Conservation (phyloP, 1,140 invertebrate species). For the Arion vulgaris region DNA sequence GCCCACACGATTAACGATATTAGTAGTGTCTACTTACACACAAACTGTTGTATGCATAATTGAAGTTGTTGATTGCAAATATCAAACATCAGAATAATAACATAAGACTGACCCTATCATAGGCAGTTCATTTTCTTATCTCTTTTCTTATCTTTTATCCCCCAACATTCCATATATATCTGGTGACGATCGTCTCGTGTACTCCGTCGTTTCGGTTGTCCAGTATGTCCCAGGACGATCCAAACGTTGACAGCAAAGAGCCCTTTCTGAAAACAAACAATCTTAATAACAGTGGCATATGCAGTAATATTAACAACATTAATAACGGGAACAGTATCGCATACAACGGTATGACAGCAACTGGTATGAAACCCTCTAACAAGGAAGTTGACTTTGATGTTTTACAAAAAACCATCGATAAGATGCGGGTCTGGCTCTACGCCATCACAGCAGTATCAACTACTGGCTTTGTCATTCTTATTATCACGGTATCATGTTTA, state of each 20-base stretch:
- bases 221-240: neutral
- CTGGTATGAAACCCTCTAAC: neutral
- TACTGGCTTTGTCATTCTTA: conserved; percentile 54
- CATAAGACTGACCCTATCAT: no score
- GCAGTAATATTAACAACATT: neutral
- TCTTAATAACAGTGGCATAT: neutral
- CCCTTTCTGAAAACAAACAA: neutral
- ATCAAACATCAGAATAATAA: no score
- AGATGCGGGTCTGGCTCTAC: conserved; percentile 50
- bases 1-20: no score
- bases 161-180: neutral
- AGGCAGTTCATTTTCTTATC: no score
- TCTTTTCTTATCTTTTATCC: neutral
- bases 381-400: neutral
- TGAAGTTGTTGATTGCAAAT: no score
- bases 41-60: no score
- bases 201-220: neutral
- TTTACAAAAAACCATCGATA: conserved; percentile 42
- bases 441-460: conserved; percentile 52
- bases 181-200: neutral
- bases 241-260: neutral
- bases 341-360: neutral
- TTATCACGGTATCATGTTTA: conserved; percentile 52
- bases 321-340: neutral
- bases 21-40: no score